phyloP scores from a whole-genome alignment of 2,113 vertebrate genomes.

The Ancistrus triradiatus region DNA sequence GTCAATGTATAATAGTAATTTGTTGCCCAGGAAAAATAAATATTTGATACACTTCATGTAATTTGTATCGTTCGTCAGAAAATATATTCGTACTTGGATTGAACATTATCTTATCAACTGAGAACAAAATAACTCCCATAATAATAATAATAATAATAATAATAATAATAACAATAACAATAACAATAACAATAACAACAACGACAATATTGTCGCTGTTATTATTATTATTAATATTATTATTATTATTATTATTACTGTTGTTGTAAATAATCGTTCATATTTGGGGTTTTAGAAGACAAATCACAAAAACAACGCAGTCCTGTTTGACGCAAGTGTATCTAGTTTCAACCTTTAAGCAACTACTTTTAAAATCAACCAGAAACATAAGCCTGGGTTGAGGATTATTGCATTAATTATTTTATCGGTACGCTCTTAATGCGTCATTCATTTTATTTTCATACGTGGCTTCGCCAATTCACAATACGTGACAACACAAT shows the following conservation, averaged over 20 bases:
- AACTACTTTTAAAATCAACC: conserved; percentile 57
- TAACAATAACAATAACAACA: conserved; percentile 55
- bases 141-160: conserved; percentile 69
- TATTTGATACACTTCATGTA: conserved; percentile 99
- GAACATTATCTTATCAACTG: too few species aligned
- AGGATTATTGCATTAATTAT: conserved; percentile 59
- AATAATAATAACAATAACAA: conserved; percentile 93
- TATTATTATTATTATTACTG: background rate
- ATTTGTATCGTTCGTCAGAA: conserved; percentile 87
- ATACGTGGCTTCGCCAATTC: too few species aligned
- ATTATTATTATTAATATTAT: background rate
- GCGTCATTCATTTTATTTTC: too few species aligned
- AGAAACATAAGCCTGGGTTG: conserved; percentile 63
- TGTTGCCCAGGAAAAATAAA: conserved; percentile 99
- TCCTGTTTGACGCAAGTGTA: conserved; percentile 63
- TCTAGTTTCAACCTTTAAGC: conserved; percentile 67
- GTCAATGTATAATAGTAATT: conserved; percentile 99
- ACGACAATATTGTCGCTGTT: background rate
- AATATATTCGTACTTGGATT: conserved; percentile 85
- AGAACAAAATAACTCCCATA: conserved; percentile 92
- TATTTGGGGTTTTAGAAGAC: conserved; percentile 82
- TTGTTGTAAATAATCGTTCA: conserved; percentile 74
- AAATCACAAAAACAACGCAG: conserved; percentile 87
- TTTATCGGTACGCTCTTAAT: too few species aligned
- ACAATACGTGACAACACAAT: too few species aligned